Conservation (phyloP, 2,797 vertebrate genomes). For the Acanthornis magna region DNA sequence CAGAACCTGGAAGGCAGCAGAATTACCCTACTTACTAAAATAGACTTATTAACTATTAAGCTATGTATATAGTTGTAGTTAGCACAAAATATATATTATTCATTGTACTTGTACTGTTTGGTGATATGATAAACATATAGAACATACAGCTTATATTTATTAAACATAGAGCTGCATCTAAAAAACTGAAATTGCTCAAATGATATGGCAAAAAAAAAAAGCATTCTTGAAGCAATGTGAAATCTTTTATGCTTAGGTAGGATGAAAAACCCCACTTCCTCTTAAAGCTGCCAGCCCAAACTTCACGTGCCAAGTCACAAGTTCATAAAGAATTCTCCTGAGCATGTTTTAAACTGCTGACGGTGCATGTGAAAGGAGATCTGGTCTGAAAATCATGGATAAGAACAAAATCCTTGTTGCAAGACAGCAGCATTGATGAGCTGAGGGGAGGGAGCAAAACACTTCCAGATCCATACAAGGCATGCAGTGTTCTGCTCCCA, state of each 20-base stretch:
- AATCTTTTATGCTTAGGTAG: background rate
- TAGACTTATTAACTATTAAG: background rate
- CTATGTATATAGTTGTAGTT: background rate
- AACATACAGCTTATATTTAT: background rate
- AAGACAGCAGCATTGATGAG: background rate
- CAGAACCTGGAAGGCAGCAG: background rate
- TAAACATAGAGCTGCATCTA: background rate
- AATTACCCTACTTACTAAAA: background rate
- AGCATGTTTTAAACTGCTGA: background rate
- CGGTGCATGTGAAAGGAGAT: background rate
- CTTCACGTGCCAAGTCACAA: background rate
- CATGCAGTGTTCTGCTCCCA: constrained; percentile 17
- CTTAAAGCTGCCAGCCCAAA: background rate
- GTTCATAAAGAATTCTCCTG: background rate
- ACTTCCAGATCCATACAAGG: constrained; percentile 19
- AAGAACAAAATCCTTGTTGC: constrained; percentile 7
- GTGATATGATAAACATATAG: background rate
- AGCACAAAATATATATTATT: background rate
- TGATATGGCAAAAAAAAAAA: background rate
- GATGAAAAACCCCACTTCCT: background rate
- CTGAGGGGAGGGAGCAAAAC: background rate
- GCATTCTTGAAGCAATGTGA: background rate
- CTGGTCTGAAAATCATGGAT: background rate
- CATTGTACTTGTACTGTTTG: background rate
- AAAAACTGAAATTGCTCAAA: background rate